Percentiles rank a stretch among this genome's conserved stretches.
phyloP scores from a whole-genome alignment of 2,888 invertebrate genomes.

The Cantharis rufa region DNA sequence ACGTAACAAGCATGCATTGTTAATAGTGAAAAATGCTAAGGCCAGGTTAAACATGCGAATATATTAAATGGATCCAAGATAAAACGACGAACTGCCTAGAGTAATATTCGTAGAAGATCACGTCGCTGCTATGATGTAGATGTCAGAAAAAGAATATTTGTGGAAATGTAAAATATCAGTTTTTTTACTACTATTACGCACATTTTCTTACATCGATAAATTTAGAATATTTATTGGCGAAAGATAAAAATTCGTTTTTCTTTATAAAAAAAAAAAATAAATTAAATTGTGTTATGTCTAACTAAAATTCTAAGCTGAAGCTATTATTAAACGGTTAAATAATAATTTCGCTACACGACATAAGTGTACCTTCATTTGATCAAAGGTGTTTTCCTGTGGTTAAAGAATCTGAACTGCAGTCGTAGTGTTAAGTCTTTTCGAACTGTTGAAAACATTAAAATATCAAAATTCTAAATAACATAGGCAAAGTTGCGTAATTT shows the following conservation, averaged over 20 bases:
- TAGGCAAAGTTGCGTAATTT: background rate
- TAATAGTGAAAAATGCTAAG: conserved; percentile 8
- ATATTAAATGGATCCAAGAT: conserved; percentile 14
- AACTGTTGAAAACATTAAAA: conserved; percentile 67
- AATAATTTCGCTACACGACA: conserved; percentile 32
- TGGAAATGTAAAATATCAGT: background rate
- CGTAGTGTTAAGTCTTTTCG: conserved; percentile 95
- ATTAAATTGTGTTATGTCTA: background rate
- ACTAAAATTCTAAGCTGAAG: conserved; percentile 17
- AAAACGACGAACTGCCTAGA: conserved; percentile 5
- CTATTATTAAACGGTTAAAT: conserved; percentile 17
- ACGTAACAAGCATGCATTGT: conserved; percentile 9
- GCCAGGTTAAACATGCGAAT: conserved; percentile 10
- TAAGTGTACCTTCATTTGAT: conserved; percentile 71
- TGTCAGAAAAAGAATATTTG: background rate
- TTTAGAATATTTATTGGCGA: background rate
- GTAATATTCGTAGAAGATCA: conserved; percentile 6
- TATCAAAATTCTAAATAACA: background rate
- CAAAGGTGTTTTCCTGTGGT: conserved; percentile 86
- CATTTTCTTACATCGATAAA: background rate
- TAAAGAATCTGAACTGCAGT: conserved; percentile 95
- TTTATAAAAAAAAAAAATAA: background rate
- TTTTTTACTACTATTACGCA: background rate
- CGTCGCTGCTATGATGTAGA: conserved; percentile 7
- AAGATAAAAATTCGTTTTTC: background rate